These are phyloP conservation scores for Andricus grossulariae DNA, from an alignment of 1,140 invertebrate species.

Conservation along the genomic window DNA sequence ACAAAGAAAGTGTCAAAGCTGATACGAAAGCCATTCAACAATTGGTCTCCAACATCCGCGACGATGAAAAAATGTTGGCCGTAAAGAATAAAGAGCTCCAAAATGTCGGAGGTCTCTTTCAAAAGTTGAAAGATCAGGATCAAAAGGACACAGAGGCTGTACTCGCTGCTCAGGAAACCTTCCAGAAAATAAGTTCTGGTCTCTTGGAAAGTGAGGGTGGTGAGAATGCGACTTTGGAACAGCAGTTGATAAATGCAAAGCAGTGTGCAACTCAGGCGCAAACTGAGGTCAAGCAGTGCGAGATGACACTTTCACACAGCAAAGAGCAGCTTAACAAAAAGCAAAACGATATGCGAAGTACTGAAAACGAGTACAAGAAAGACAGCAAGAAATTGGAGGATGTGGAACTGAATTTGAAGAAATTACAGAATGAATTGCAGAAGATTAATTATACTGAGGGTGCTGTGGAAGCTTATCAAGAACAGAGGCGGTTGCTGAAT, in stretches of 20 bases:
- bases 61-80: slow-evolving; percentile 82
- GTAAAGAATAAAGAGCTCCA: slow-evolving; percentile 82
- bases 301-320: slow-evolving; percentile 86
- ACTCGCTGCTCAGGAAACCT: slow-evolving; percentile 84
- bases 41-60: slow-evolving; percentile 81
- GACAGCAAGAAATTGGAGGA: slow-evolving; percentile 81
- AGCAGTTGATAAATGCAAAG: slow-evolving; percentile 90
- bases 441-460: slow-evolving; percentile 84
- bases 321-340: slow-evolving; percentile 83
- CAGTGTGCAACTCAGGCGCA: slow-evolving; percentile 85
- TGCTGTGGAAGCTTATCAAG: slow-evolving; percentile 77
- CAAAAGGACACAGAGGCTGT: slow-evolving; percentile 82
- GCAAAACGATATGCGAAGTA: slow-evolving; percentile 82
- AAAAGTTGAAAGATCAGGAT: slow-evolving; percentile 83
- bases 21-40: slow-evolving; percentile 84
- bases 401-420: slow-evolving; percentile 80
- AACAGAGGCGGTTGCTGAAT: slow-evolving; percentile 74
- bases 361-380: slow-evolving; percentile 83
- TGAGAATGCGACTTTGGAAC: slow-evolving; percentile 89
- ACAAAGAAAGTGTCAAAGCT: slow-evolving; percentile 82
- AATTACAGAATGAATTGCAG: slow-evolving; percentile 76
- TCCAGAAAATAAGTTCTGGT: slow-evolving; percentile 90
- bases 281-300: slow-evolving; percentile 87
- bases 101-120: slow-evolving; percentile 81
- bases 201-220: slow-evolving; percentile 88